Base-by-base conservation (phyloP, 1,140 invertebrate genomes). In the Hylaeus anthracinus region DNA sequence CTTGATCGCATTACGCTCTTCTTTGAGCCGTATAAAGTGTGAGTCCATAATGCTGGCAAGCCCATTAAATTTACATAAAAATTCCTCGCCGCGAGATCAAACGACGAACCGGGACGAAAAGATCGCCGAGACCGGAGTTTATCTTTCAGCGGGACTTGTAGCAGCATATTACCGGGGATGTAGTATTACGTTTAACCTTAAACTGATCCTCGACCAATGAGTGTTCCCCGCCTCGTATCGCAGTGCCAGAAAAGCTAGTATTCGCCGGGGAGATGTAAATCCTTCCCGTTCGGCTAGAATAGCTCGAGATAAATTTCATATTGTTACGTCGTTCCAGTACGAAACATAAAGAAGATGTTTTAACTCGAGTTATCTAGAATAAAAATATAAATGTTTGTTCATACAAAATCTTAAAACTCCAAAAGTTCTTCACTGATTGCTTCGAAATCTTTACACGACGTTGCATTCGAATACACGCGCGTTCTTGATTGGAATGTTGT, bases 31-130 rank as follows among this genome's bases (percentile, higher is more conserved):
- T 80, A 74, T 74, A 80, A 80, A 66, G 70, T 73, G 77, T 9
- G 70, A 66, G 63, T 74, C 53, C 72, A 55, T 80, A 74, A 81
- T 48, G 63, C 39, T n/a, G 37, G 12, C 14, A 45, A 45, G 65
- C 48, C 63, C 79, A 60, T 81, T 81, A 69, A 81, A 81, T 81
- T 76, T 81, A 43, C 79, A 81, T 81, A 81, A 81, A 81, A 81
- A 69, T 81, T 73, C 45, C n/a, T 26, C 48, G 64, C 43, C 39
- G 56, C 14, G 51, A 10, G 43, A 41, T 55, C 48, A n/a, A 37
- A 48, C 67, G 45, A 60, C 65, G 66, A 51, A 8, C 14, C 43
- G n/a, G 76, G 60, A 77, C 65, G 55, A 37, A 69, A 77, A 60
- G 43, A 77, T 72, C 69, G 39, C 3, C 15, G 14, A 4, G 9